Conservation (phyloP, 1,140 invertebrate species). For the Radopholus similis region DNA sequence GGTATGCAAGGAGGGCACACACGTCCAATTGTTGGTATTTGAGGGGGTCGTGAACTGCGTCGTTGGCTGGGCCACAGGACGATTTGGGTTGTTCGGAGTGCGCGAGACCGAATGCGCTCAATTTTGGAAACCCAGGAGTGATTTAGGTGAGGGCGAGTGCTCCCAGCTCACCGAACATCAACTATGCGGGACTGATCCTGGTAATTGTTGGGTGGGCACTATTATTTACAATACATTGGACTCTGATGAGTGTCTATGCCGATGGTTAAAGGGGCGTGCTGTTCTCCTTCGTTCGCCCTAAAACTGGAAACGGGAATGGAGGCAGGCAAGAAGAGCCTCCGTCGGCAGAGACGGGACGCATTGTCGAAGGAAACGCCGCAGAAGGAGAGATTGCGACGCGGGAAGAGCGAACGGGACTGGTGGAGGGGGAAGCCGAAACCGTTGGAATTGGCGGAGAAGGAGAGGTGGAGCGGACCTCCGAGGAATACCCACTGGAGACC, state of each 20-base stretch:
- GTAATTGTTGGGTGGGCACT: slow-evolving; percentile 58
- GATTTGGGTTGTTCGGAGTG: slow-evolving; percentile 62
- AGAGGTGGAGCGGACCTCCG: too few relatives aligned
- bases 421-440: neutral
- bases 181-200: slow-evolving; percentile 61
- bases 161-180: slow-evolving; percentile 53
- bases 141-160: slow-evolving; percentile 39
- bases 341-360: neutral
- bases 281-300: slow-evolving; percentile 35
- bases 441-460: neutral
- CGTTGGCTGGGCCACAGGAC: slow-evolving; percentile 62
- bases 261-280: slow-evolving; percentile 43
- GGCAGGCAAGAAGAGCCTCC: neutral
- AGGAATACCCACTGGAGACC: too few relatives aligned
- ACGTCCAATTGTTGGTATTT: neutral
- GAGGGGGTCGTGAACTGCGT: slow-evolving; percentile 22
- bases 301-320: neutral
- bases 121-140: neutral
- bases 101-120: neutral
- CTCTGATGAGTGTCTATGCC: too few relatives aligned
- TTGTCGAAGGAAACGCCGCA: neutral
- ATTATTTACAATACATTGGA: slow-evolving; percentile 11
- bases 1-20: slow-evolving; percentile 15
- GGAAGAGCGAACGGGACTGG: neutral
- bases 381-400: neutral